Evolutionary conservation across 1,140 invertebrate species (phyloP), one percentile per base, ranked within the genome.

Genomic region (Apis dorsata): DNA sequence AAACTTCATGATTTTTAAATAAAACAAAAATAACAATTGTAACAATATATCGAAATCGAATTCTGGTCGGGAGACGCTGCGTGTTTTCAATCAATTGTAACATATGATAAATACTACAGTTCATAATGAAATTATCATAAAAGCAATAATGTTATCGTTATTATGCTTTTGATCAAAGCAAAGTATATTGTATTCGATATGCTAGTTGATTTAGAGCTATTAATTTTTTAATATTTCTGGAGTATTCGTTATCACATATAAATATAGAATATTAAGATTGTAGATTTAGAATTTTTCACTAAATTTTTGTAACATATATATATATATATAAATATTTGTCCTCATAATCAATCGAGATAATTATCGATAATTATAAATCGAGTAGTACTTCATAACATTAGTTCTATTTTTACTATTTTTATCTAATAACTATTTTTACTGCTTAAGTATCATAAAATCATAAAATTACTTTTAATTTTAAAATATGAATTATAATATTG

Each of bases 61-160:
- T 69, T 82, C 73, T 70, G 19, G 74, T 82, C 73, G 80, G 65
- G 74, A 82, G 80, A 82, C 73, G 74, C 63, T 34, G 49, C 74
- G 73, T 81, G 17, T 79, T 81, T 57, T 53, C 19, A 68, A 66
- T 59, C 4, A 24, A 51, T 62, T 28, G 49, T 24, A 34, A 51
- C 21, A 1, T 68, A 55, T 7, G 34, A 44, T 21, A 44, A 7
- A 19, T 74, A 34, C 57, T 75, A n/a, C 71, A 55, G 15, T 81
- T 19, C 2, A 17, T n/a, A 57, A 21, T 55, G 17, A 17, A 79
- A 2, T 24, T 44, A 51, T 63, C 28, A 34, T 24, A 44, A 79
- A 73, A 65, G 79, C 24, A 73, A 74, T 66, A 79, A 79, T 51
- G 34, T 15, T 78, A 12, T 63, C 55, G 21, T 63, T 34, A 28